Conservation (phyloP, 1,140 invertebrate genomes). For the Arctopsyche grandis region DNA sequence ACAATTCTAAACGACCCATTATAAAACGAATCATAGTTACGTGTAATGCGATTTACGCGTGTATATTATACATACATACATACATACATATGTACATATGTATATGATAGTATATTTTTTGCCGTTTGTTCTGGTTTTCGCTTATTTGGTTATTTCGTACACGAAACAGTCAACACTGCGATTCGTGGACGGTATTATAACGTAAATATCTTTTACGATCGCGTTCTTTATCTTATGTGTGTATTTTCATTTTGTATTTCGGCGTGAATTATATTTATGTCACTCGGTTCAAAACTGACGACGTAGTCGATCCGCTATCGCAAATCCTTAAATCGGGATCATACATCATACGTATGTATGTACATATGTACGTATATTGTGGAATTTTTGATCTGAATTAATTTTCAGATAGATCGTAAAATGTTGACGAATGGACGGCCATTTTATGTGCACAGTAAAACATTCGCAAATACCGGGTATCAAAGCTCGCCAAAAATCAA, state of each 20-base stretch:
- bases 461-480: no score
- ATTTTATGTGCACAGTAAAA: no score
- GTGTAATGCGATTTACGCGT: neutral
- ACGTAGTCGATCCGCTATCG: neutral
- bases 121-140: no score
- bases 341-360: no score
- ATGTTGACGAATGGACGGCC: no score
- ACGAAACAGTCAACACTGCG: no score
- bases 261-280: neutral
- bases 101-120: neutral
- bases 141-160: no score
- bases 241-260: neutral
- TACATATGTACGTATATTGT: no score
- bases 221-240: neutral
- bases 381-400: no score
- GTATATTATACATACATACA: neutral
- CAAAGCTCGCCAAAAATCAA: constrained; percentile 21
- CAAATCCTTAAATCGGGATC: no score
- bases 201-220: neutral
- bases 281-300: neutral
- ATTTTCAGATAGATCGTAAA: no score
- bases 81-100: neutral
- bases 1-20: constrained; percentile 12
- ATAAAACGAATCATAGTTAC: neutral
- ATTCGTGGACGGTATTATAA: neutral